Base-by-base conservation (phyloP, 2,888 invertebrate genomes). In the Habroteleia sp. region DNA sequence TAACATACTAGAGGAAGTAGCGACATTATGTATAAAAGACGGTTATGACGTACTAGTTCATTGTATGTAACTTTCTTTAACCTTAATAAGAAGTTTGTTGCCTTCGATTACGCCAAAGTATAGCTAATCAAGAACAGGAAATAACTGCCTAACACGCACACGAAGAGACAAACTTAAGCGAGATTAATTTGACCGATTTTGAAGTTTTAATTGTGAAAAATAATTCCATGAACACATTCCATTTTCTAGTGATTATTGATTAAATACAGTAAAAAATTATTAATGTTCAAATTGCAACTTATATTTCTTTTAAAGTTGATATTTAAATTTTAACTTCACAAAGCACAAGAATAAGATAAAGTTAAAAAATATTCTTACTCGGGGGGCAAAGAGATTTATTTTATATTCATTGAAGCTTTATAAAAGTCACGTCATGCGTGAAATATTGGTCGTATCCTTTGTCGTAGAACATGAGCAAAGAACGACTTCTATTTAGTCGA, bases 391-490 rank as follows among this genome's bases (percentile, higher is more conserved):
- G 29, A 37, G 37, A 62, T 62, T 63, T 63, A 50, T 52, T 63
- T 52, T 33, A 44, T 35, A 42, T 13, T 13, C 42, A 10, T 10
- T 3, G 25, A 5, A 23, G 42, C 50, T 48, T 63, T 41, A 25
- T 63, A 31, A 62, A 52, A 42, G 52, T 63, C 31, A 63, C 33
- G 33, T 63, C 63, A 54, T 46, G 54, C 44, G 65, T 42, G 13
- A 65, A 54, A 52, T 31, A 44, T 69, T 52, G 44, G 39, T 25
- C 33, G 44, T 62, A 52, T 69, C 46, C 29, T 50, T 50, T 29
- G 50, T 69, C 25, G 50, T 42, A 27, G 33, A 35, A 13, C 16
- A 33, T 20, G 27, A 41, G 16, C 13, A 35, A 23, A 48, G 33
- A 33, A 58, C 11, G 7, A 17, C 41, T 35, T 48, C 35, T 48